Evolutionary conservation across 2,113 vertebrate species (phyloP).

Genomic region (Sander lucioperca): DNA sequence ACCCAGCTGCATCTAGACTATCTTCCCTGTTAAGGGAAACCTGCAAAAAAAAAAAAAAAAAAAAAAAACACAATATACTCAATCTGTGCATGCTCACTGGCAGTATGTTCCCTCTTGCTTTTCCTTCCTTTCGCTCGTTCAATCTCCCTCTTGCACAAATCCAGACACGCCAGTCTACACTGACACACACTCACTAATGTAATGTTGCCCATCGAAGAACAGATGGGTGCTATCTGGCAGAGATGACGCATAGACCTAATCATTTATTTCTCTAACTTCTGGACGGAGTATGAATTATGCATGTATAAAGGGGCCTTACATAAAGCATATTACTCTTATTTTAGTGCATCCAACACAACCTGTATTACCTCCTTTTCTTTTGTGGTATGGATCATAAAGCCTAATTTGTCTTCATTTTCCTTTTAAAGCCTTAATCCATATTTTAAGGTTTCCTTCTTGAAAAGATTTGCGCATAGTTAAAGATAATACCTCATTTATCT

Average conservation of each 20-base stretch:
- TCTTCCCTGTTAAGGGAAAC: constrained; percentile 55
- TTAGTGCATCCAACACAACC: constrained; percentile 36
- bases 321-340: constrained; percentile 32
- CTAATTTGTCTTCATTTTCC: constrained; percentile 49
- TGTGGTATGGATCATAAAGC: constrained; percentile 20
- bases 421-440: constrained; percentile 52
- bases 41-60: constrained; percentile 65
- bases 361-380: constrained; percentile 26
- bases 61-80: constrained; percentile 52
- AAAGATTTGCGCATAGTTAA: constrained; percentile 24
- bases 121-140: constrained; percentile 37
- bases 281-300: constrained; percentile 50
- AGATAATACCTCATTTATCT: constrained; percentile 47
- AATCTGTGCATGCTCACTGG: constrained; percentile 64
- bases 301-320: constrained; percentile 37
- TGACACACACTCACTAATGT: constrained; percentile 50
- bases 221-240: constrained; percentile 75
- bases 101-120: constrained; percentile 60
- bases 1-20: constrained; percentile 68
- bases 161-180: constrained; percentile 52
- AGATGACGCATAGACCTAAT: constrained; percentile 65
- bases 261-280: constrained; percentile 62
- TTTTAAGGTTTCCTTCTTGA: constrained; percentile 42
- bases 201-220: constrained; percentile 54
- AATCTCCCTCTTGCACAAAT: constrained; percentile 56